These are phyloP conservation scores for Corynorhinus townsendii DNA, from an alignment of 2,113 vertebrate genomes.

Conservation along the genomic window DNA sequence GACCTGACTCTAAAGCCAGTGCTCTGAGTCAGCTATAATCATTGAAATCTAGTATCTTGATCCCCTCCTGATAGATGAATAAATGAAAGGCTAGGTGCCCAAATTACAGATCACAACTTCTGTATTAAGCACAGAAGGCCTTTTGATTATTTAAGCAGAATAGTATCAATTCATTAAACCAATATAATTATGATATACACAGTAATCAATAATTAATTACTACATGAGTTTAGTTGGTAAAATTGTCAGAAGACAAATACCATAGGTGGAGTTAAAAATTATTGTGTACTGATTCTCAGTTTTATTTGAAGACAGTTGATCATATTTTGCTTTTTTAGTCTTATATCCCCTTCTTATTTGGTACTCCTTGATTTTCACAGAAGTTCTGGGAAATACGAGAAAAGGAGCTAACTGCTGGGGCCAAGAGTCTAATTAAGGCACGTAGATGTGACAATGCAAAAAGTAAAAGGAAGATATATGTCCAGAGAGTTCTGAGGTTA, in stretches of 20 bases:
- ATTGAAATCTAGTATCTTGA: background rate
- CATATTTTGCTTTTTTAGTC: background rate
- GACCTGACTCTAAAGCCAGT: background rate
- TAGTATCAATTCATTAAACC: background rate
- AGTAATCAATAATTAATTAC: background rate
- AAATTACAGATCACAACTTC: background rate
- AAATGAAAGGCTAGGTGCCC: background rate
- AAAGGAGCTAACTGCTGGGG: background rate
- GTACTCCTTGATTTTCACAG: background rate
- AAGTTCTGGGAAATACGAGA: slow-evolving; percentile 1
- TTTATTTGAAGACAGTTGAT: slow-evolving; percentile 35
- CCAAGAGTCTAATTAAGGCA: background rate
- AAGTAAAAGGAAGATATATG: background rate
- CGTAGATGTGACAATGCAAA: background rate
- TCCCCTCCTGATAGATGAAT: background rate
- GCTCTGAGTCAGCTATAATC: background rate
- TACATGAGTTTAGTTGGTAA: background rate
- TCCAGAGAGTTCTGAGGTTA: background rate
- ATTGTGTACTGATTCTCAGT: background rate
- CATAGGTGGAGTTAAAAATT: background rate
- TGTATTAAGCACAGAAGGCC: background rate
- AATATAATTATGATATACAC: background rate
- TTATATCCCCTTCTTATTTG: background rate
- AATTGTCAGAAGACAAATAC: background rate
- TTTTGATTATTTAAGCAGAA: background rate